These are phyloP conservation scores for Macaca mulatta DNA, from an alignment of 2,113 vertebrate species.

Conservation along the genomic window DNA sequence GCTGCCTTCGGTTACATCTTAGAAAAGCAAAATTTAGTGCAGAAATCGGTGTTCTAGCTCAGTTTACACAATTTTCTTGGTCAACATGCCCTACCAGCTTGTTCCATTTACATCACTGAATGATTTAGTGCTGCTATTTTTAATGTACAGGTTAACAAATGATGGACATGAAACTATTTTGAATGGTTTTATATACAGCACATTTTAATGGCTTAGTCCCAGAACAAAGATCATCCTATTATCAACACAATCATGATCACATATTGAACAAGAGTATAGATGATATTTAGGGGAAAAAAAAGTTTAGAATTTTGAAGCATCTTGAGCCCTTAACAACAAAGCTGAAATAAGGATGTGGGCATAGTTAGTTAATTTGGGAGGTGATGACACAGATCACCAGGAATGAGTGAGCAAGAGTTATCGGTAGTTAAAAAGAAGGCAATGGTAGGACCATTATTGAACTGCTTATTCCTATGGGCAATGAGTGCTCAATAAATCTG, in stretches of 20 bases:
- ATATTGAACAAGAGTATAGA: background rate
- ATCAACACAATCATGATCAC: background rate
- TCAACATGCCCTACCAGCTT: background rate
- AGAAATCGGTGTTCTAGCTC: background rate
- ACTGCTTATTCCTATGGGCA: background rate
- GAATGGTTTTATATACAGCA: background rate
- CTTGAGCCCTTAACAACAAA: background rate
- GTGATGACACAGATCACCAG: background rate
- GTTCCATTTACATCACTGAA: constrained; percentile 26
- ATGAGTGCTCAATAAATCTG: background rate
- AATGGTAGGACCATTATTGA: background rate
- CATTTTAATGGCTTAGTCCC: background rate
- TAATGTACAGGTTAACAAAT: constrained; percentile 35
- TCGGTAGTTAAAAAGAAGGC: background rate
- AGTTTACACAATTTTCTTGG: background rate
- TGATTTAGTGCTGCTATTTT: background rate
- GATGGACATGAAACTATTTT: background rate
- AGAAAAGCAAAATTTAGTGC: background rate
- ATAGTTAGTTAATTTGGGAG: background rate
- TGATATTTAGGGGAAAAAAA: background rate
- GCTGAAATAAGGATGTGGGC: background rate
- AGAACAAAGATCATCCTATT: background rate
- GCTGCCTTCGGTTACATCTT: too few relatives aligned
- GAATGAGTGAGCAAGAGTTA: background rate
- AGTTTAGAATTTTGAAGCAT: background rate